Conservation (phyloP, 2,888 invertebrate species). For the Mactromeris polynyma region DNA sequence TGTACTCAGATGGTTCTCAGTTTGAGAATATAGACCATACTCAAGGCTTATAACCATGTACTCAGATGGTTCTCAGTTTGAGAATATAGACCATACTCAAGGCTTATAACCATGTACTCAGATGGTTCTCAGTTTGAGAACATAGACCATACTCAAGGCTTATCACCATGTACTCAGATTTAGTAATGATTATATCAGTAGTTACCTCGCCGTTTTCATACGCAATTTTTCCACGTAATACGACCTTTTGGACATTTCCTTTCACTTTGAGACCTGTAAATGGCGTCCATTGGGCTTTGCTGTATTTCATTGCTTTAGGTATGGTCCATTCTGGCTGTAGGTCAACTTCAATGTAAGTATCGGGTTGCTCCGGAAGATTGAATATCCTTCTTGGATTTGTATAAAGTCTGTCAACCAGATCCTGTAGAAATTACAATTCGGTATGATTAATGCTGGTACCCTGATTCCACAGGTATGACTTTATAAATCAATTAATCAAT, state of each 20-base stretch:
- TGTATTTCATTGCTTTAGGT: slow-evolving; percentile 93
- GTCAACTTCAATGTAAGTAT: slow-evolving; percentile 97
- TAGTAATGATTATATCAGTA: background rate
- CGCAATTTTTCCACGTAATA: slow-evolving; percentile 97
- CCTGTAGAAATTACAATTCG: slow-evolving; percentile 87
- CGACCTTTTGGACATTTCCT: slow-evolving; percentile 96
- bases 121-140: too few species aligned
- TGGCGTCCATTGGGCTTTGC: slow-evolving; percentile 98
- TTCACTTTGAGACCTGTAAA: slow-evolving; percentile 95
- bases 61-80: too few species aligned
- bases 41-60: too few species aligned
- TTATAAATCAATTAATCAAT: too few species aligned
- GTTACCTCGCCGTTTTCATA: slow-evolving; percentile 95
- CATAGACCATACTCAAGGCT: too few species aligned
- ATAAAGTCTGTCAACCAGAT: slow-evolving; percentile 96
- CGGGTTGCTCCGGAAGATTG: slow-evolving; percentile 97
- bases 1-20: too few species aligned
- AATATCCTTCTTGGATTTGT: slow-evolving; percentile 98
- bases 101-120: too few species aligned
- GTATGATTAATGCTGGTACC: too few species aligned
- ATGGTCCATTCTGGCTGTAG: slow-evolving; percentile 97
- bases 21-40: too few species aligned
- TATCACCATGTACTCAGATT: too few species aligned
- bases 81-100: too few species aligned
- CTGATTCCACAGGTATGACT: too few species aligned